Base-by-base conservation (phyloP, 2,797 vertebrate genomes). In the Chaenodraco wilsoni region DNA sequence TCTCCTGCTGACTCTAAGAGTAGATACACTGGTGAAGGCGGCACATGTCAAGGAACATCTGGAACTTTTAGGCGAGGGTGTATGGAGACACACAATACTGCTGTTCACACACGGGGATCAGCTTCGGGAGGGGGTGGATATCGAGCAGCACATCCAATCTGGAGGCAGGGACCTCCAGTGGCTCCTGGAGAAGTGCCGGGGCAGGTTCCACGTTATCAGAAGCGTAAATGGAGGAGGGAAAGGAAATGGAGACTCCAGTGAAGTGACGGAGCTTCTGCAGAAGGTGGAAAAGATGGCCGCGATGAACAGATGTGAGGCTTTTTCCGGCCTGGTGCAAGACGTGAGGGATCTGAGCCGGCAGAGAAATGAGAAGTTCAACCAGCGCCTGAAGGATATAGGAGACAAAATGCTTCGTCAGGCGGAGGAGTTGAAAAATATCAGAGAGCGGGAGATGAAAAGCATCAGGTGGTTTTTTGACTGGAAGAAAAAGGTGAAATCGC, bases 21-120 rank as follows among this genome's bases (percentile, higher is more conserved):
- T 95, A 71, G 94, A 92, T 57, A 94, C 92, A 0, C 57, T 90
- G 46, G 89, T 95, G 65, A 91, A 63, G 27, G 57, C 40, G 0
- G 50, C 57, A 17, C 91, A 93, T 0, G 79, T 93, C 13, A 88
- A 46, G 66, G 93, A 91, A 57, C 91, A 95, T 69, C 87, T 94
- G 84, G 91, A 90, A 78, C 84, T 94, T 21, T 72, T 95, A 13
- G 93, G 93, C 0, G 91, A 93, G 31, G 90, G 89, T 0, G 90
- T 91, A 2, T 95, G 94, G 93, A 91, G 91, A 69, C 87, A 95
- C 73, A 87, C 87, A 0, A 72, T 94, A 48, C 40, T 95, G 74
- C 76, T 95, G 16, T 94, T 95, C 79, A 95, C 94, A 2, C 91
- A 93, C 0, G 92, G 91, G 0, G 94, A 95, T 69, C 93, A 95